Evolutionary conservation across 2,888 invertebrate species (phyloP), one percentile per base, ranked within the genome.

Genomic region (Sylvicola fuscatus): DNA sequence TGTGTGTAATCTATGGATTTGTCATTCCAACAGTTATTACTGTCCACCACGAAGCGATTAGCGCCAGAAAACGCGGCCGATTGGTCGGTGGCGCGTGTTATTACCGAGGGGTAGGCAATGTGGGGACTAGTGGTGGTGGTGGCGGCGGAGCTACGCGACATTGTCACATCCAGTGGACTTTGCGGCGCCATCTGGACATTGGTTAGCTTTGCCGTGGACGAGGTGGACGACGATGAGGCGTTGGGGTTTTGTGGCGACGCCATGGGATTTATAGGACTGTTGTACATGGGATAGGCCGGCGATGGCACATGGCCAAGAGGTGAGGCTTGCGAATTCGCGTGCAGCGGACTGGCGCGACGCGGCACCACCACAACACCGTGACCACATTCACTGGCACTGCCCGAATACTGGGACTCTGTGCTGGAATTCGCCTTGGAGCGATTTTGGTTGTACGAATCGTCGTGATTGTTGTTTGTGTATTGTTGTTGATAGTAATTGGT

Each of bases 261-360:
- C 45, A 75, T 69, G 4, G 76, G 70, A 49, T 75, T 73, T 72
- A 79, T 72, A 14, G 83, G 82, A 57, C 80, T 82, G 53, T 82
- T 78, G 54, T 83, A 83, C 66, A 80, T 70, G 29, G 82, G 82
- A 61, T 83, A 83, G 37, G 76, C 78, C 33, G 79, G 79, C 58
- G 78, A 78, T 45, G 76, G 72, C 17, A 72, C 76, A 55, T 78
- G 78, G 36, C 75, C 72, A 35, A 78, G 49, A 2, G 78, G 78
- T 39, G 77, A 77, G 27, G 74, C 71, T 51, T 77, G 76, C 10
- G 78, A 72, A 47, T 74, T 72, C 8, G 70, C 68, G 50, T 68
- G 76, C 52, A 63, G 60, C 41, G 64, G 78, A 55, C 78, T 78
- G 26, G 72, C 74, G 45, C 77, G 61, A 45, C 77, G 62, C 3